A percentile compares a stretch with the other conserved stretches of the same genome.
phyloP scores from a whole-genome alignment of 2,888 invertebrate species.

The Acleris emargana region DNA sequence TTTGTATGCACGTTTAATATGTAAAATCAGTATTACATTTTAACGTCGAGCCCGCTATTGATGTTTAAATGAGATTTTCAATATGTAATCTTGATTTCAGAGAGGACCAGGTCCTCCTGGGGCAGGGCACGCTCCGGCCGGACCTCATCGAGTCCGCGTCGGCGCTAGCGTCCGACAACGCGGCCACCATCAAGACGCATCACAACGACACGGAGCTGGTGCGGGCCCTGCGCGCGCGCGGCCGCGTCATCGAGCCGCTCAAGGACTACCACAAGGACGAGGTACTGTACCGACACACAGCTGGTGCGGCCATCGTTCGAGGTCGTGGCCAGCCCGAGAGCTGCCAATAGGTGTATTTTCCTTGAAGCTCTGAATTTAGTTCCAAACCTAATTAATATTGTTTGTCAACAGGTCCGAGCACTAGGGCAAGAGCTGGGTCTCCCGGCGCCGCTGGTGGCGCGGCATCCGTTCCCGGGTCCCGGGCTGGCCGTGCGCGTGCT shows the following conservation, averaged over 20 bases:
- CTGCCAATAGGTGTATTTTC: too few species aligned
- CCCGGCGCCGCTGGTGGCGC: slow-evolving; percentile 92
- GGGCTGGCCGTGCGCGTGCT: slow-evolving; percentile 98
- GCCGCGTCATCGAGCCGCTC: slow-evolving; percentile 98
- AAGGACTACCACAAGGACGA: slow-evolving; percentile 99
- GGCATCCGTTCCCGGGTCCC: slow-evolving; percentile 99
- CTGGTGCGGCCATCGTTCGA: neutral
- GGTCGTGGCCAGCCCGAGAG: too few species aligned
- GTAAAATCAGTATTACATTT: too few species aligned
- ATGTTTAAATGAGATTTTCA: neutral
- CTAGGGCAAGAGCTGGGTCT: slow-evolving; percentile 96
- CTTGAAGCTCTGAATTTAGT: too few species aligned
- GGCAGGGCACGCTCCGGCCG: slow-evolving; percentile 97
- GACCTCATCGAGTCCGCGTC: slow-evolving; percentile 99
- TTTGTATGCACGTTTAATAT: too few species aligned
- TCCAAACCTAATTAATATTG: neutral
- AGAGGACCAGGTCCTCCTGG: slow-evolving; percentile 95
- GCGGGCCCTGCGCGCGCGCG: slow-evolving; percentile 87
- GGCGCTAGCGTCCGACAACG: slow-evolving; percentile 91
- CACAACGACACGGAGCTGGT: slow-evolving; percentile 99
- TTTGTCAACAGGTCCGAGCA: slow-evolving; percentile 85
- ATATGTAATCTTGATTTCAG: slow-evolving; percentile 55
- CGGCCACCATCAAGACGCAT: slow-evolving; percentile 99
- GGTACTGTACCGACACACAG: slow-evolving; percentile 67
- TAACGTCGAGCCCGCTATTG: too few species aligned